phyloP scores from a whole-genome alignment of 1,140 invertebrate species.

The Drosophila dunni region DNA sequence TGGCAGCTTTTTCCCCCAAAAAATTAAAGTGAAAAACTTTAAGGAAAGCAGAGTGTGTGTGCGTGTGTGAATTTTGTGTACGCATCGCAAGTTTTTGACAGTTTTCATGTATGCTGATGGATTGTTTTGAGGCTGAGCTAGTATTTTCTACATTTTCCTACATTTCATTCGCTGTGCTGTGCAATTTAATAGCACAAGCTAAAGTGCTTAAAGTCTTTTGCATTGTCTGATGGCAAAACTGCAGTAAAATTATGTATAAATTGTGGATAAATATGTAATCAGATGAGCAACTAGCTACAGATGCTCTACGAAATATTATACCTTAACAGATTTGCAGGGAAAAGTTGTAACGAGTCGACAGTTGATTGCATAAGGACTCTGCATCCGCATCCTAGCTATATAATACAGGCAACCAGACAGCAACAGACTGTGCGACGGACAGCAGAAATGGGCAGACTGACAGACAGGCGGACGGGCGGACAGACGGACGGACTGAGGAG shows the following conservation, averaged over 20 bases:
- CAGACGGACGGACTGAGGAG: not conserved
- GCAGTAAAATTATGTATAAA: constrained; percentile 74
- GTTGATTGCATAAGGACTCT: constrained; percentile 70
- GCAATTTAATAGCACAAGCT: constrained; percentile 38
- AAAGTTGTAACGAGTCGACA: constrained; percentile 67
- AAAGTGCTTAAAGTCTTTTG: constrained; percentile 60
- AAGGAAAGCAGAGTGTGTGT: constrained; percentile 18
- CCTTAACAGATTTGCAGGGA: constrained; percentile 63
- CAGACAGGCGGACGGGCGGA: not conserved
- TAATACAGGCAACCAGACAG: constrained; percentile 46
- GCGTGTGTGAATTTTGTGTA: constrained; percentile 41
- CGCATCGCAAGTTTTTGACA: constrained; percentile 60
- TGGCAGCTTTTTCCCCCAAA: constrained; percentile 14
- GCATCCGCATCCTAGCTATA: constrained; percentile 37
- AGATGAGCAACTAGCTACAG: constrained; percentile 70
- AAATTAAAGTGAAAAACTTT: constrained; percentile 39
- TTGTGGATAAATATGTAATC: constrained; percentile 80
- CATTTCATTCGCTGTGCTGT: not conserved
- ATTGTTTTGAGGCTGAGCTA: constrained; percentile 47
- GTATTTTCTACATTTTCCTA: constrained; percentile 17
- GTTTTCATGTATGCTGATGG: constrained; percentile 63
- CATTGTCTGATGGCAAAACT: constrained; percentile 33
- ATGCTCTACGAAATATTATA: constrained; percentile 61
- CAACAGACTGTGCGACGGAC: constrained; percentile 5
- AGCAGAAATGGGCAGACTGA: not conserved